Evolutionary conservation across 1,140 invertebrate species (phyloP).

Genomic region (Bombus balteatus): DNA sequence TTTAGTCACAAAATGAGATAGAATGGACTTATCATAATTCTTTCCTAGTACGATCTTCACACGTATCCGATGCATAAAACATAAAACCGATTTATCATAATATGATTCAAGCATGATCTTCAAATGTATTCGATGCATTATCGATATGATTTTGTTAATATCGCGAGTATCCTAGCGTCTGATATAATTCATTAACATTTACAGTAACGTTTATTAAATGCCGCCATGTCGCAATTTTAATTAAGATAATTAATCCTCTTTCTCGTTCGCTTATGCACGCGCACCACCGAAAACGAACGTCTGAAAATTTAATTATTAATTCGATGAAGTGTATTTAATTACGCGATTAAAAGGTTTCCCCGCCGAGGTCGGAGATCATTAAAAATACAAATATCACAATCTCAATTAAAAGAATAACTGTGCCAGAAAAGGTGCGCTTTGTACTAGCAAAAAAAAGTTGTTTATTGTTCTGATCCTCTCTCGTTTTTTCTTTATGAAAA

Average conservation of each 20-base stretch:
- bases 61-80: neutral
- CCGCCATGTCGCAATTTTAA: slow-evolving; percentile 33
- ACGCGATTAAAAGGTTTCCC: slow-evolving; percentile 7
- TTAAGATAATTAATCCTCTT: slow-evolving; percentile 49
- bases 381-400: slow-evolving; percentile 21
- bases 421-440: neutral
- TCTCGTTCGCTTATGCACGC: slow-evolving; percentile 1
- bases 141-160: slow-evolving; percentile 1
- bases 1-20: no score
- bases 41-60: no score
- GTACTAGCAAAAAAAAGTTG: neutral
- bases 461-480: neutral
- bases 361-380: neutral
- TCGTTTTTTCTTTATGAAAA: neutral
- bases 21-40: no score
- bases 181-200: slow-evolving; percentile 19
- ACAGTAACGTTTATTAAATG: slow-evolving; percentile 11
- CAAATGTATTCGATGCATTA: neutral
- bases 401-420: slow-evolving; percentile 8
- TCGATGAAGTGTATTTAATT: slow-evolving; percentile 36
- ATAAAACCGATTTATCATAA: neutral
- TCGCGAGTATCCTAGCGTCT: neutral
- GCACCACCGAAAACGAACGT: slow-evolving; percentile 17
- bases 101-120: neutral
- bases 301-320: slow-evolving; percentile 37